These are phyloP conservation scores for Chloroclystis v-ata DNA, from an alignment of 2,888 invertebrate species.

Conservation along the genomic window DNA sequence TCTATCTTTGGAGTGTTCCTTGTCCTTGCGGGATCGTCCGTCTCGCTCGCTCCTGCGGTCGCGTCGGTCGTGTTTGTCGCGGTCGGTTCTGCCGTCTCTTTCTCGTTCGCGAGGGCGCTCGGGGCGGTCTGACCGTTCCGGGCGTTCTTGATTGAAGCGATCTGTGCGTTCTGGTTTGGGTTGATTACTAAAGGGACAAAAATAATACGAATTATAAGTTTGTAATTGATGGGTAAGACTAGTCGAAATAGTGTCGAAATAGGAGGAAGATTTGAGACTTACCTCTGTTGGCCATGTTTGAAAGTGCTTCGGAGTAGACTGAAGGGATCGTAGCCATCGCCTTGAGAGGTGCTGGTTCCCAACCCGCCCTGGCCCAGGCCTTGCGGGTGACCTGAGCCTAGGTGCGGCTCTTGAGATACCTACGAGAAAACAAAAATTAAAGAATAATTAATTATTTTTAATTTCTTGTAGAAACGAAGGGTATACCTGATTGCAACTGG, in stretches of 20 bases:
- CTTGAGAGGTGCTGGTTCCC: not conserved
- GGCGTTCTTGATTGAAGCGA: conserved; percentile 40
- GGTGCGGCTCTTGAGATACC: no score
- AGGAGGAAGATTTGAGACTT: not conserved
- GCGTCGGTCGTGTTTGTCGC: conserved; percentile 27
- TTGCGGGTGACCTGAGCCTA: not conserved
- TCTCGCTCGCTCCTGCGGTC: conserved; percentile 31
- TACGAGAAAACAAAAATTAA: no score
- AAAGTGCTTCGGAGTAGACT: conserved; percentile 61
- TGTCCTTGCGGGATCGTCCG: conserved; percentile 23
- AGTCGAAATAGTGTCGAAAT: not conserved
- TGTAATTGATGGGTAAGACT: not conserved
- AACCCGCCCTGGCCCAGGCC: conserved; percentile 1
- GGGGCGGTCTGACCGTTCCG: conserved; percentile 11
- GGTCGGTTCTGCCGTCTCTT: conserved; percentile 4
- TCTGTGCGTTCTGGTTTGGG: conserved; percentile 7
- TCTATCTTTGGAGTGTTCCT: conserved; percentile 14
- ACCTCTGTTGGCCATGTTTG: conserved; percentile 40
- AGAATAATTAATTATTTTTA: no score
- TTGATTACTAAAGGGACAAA: conserved; percentile 2
- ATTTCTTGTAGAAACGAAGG: no score
- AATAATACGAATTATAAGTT: not conserved
- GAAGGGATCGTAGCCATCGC: conserved; percentile 60
- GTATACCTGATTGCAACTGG: no score
- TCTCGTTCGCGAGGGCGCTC: conserved; percentile 25